Evolutionary conservation across 2,113 vertebrate genomes (phyloP).

Genomic region (Upupa epops): DNA sequence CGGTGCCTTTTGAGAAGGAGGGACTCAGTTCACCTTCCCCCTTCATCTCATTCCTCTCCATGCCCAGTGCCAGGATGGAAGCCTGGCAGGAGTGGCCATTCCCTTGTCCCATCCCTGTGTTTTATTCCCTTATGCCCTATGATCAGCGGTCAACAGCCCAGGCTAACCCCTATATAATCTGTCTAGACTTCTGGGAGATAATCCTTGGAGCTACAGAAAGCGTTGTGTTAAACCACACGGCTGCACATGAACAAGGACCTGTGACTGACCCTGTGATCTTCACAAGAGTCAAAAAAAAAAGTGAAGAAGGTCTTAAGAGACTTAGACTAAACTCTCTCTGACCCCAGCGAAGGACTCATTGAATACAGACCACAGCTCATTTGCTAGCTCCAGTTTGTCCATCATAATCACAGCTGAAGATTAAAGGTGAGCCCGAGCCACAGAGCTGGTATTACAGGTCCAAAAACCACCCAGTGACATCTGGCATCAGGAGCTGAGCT

Average conservation of each 20-base stretch:
- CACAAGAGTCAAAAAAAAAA: neutral
- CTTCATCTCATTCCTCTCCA: neutral
- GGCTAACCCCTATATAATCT: slow-evolving; percentile 27
- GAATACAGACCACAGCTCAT: neutral
- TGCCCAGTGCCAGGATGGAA: neutral
- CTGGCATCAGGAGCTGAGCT: neutral
- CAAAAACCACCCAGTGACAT: neutral
- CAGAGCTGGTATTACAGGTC: neutral
- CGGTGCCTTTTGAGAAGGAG: neutral
- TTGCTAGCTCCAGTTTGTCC: neutral
- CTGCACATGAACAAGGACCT: neutral
- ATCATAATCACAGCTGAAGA: neutral
- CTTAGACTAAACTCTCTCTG: neutral
- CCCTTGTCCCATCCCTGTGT: neutral
- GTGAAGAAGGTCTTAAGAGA: neutral
- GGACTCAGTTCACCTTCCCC: neutral
- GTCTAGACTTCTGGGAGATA: slow-evolving; percentile 7
- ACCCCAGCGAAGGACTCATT: rapidly evolving
- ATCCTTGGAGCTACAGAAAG: neutral
- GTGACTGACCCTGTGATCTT: neutral
- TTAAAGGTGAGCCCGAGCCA: neutral
- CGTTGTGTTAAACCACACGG: neutral
- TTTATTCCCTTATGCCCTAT: neutral
- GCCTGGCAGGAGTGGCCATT: neutral
- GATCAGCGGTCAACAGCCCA: neutral